These are phyloP conservation scores for Pelecanoides urinatrix DNA, from an alignment of 2,113 vertebrate genomes.

Conservation along the genomic window DNA sequence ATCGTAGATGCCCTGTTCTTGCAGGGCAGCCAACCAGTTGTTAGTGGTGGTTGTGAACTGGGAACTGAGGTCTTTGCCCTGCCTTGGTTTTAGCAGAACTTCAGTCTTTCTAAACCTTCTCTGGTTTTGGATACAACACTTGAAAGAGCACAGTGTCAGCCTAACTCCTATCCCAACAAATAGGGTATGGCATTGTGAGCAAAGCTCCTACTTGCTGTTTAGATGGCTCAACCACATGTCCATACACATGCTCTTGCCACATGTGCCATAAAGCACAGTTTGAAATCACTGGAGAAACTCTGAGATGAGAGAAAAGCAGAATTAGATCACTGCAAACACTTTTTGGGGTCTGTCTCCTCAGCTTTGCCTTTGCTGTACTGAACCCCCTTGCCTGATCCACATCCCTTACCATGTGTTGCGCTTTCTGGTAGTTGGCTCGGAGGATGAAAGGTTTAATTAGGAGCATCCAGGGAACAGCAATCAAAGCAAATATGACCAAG, in stretches of 20 bases:
- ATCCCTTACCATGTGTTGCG: conserved; percentile 60
- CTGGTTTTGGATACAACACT: background rate
- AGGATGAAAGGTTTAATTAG: conserved; percentile 82
- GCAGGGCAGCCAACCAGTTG: background rate
- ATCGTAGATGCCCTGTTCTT: background rate
- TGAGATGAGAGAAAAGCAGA: background rate
- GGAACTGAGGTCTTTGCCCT: background rate
- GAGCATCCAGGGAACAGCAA: conserved; percentile 84
- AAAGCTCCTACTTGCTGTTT: background rate
- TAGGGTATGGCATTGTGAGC: background rate
- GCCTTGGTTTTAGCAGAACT: background rate
- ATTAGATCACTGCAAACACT: background rate
- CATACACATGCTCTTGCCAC: rapidly evolving
- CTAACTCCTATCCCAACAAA: background rate
- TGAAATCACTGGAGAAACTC: background rate
- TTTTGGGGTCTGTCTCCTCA: background rate
- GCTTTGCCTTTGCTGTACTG: background rate
- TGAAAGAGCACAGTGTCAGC: background rate
- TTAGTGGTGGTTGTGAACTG: background rate
- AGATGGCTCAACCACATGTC: background rate
- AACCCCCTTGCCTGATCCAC: background rate
- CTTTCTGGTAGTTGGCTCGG: conserved; percentile 69
- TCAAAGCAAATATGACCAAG: conserved; percentile 79
- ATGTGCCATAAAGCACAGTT: background rate
- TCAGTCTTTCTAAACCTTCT: background rate